Evolutionary conservation across 2,113 vertebrate species (phyloP), one percentile per base, ranked within the genome.

Genomic region (Corythaeola cristata): DNA sequence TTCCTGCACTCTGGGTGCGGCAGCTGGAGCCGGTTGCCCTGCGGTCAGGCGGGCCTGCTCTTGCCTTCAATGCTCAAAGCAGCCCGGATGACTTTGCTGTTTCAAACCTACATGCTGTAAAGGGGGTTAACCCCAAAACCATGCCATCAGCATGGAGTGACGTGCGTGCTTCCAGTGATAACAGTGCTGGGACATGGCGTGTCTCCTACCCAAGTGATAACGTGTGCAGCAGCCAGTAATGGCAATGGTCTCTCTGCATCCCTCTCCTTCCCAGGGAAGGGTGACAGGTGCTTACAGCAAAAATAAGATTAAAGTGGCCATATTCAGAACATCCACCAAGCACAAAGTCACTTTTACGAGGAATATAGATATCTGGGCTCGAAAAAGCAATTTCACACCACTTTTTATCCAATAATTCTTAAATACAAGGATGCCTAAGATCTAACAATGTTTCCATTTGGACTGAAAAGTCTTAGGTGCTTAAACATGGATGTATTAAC

Each of bases 81-180:
- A 82, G 24, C 37, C 52, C 7, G 0, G 20, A 24, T 73, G 62
- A 52, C 21, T 45, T 45, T n/a, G 35, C 28, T 35, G 41, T 59
- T 79, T 76, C 85, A 88, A 72, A 72, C 4, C 24, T 32, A 10
- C 39, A 16, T 39, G 22, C 39, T 56, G 56, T 26, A 30, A 44
- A 33, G 14, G 30, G 4, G 3, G 2, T 23, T 90, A 69, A 55
- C 15, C n/a, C 49, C n/a, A 8, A 85, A 88, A 60, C 0, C 0
- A 2, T 12, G 12, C n/a, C 44, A 15, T 72, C 74, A 76, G 49
- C 45, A 23, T 2, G 2, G 44, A 83, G 53, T 9, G 5, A 21
- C 8, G 11, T 24, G 27, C 16, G 7, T 41, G 20, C 66, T 37
- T 19, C 55, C 52, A 37, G 28, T 11, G 1, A 2, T 33, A 58